Evolutionary conservation across 1,140 invertebrate genomes (phyloP), one percentile per base, ranked within the genome.

Genomic region (Brachionus paranguensis): DNA sequence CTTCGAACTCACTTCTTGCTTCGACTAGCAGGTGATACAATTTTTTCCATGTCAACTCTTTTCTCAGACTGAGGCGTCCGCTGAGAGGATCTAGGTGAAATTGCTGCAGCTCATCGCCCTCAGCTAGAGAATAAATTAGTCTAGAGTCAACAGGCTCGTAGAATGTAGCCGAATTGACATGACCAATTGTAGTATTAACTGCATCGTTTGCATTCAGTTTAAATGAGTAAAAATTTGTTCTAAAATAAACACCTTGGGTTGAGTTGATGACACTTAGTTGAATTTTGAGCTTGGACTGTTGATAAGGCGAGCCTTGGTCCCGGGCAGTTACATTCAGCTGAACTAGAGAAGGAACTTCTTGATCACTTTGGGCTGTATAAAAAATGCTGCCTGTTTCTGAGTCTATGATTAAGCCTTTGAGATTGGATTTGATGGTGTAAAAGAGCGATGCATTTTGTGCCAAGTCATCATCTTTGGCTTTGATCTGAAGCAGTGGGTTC

Each of bases 31-130:
- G 17, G 1, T 41, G 10, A 47, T 29, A 68, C 8, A 17, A 10
- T 17, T 14, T 29, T 11, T 33, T 81, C 2, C 64, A 14, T 24
- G 33, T 27, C 27, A 33, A 81, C 33, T 81, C 27, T n/a, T 20
- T 20, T 27, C 43, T 45, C 11, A 47, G 37, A 24, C 78, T 60
- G n/a, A 81, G 43, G 17, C 53, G 37, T 27, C 50, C 50, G 14
- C 53, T 81, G 3, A 64, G 45, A 1, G 78, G 53, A 81, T 33
- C 10, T 27, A 81, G 11, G 14, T 68, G n/a, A 81, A 81, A 81
- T 14, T 45, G 20, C 60, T 81, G 78, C 20, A 43, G 41, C 2
- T 60, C 12, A 81, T 81, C 53, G 10, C 78, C 78, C 1, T 24
- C 17, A 10, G 0, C 12, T 5, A 81, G 37, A 4, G n/a, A 43